Evolutionary conservation across 2,888 invertebrate species (phyloP).

Genomic region (Blastobasis lacticolella): DNA sequence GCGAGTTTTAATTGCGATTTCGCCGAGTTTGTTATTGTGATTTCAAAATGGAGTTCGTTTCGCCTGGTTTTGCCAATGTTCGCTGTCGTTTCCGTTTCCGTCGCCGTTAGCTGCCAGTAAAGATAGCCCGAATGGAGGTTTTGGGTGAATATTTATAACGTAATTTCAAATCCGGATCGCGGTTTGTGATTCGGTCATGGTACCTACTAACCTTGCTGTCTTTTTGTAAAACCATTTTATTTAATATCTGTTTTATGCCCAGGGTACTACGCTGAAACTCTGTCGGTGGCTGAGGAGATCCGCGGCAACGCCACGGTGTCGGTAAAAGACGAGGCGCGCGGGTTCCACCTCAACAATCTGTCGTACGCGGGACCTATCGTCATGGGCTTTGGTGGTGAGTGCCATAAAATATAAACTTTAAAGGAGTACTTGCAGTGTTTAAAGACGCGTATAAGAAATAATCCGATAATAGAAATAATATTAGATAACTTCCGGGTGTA

Average conservation of each 20-base stretch:
- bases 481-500: no score
- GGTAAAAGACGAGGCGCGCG: constrained; percentile 87
- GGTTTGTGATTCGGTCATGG: background rate
- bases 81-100: no score
- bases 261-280: constrained; percentile 89
- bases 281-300: constrained; percentile 85
- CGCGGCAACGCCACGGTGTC: constrained; percentile 85
- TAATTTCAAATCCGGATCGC: background rate
- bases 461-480: no score
- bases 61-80: no score
- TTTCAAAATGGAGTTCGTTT: no score
- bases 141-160: background rate
- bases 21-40: background rate
- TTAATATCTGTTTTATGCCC: constrained; percentile 4
- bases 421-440: constrained; percentile 6
- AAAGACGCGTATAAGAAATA: no score
- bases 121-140: no score
- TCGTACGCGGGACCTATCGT: constrained; percentile 98
- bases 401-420: background rate
- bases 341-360: constrained; percentile 90
- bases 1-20: background rate
- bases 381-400: constrained; percentile 94
- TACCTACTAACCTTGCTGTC: no score
- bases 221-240: no score
- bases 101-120: no score